Base-by-base conservation (phyloP, 2,888 invertebrate species). In the Adelphocoris suturalis region DNA sequence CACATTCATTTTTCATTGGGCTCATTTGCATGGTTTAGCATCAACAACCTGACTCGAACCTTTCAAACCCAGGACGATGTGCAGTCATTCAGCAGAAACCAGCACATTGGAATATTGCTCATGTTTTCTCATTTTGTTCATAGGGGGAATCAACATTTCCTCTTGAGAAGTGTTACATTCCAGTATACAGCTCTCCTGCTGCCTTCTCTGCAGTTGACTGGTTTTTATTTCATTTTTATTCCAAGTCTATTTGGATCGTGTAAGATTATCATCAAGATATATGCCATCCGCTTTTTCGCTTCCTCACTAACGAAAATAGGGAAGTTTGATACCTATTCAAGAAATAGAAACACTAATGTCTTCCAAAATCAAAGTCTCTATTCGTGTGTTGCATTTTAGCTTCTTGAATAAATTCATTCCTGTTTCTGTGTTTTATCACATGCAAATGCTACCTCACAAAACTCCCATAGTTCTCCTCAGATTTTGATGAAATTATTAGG, bases 121-220 rank as follows among this genome's bases (percentile, higher is more conserved):
- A 68, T 68, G 68, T 68, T 68, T 68, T 68, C 68, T 68, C 68
- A 27, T 68, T 68, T 68, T 68, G 68, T 68, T 68, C 23, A 68
- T 68, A 68, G 68, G 57, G 68, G 68, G 68, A 68, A 68, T 68
- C 68, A 68, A 68, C 68, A 68, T 68, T 27, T 68, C 27, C 68
- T 68, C 68, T 68, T 68, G 68, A 68, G 68, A 27, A 68, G 68
- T 68, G 68, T 68, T 27, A 57, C 57, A 68, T 68, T 68, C 68
- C 68, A 23, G 68, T 68, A 23, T 68, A 68, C 68, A 68, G 0
- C 14, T 68, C 68, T 68, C 19, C 68, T 68, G 68, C 68, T 68
- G 68, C 68, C 68, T 68, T 68, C 68, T 12, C 68, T 68, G 68
- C 68, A 68, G 68, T 68, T n/a, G 0, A 68, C 68, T 23, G 68